These are phyloP conservation scores for Batillaria attramentaria DNA, from an alignment of 1,140 invertebrate genomes.

Conservation along the genomic window DNA sequence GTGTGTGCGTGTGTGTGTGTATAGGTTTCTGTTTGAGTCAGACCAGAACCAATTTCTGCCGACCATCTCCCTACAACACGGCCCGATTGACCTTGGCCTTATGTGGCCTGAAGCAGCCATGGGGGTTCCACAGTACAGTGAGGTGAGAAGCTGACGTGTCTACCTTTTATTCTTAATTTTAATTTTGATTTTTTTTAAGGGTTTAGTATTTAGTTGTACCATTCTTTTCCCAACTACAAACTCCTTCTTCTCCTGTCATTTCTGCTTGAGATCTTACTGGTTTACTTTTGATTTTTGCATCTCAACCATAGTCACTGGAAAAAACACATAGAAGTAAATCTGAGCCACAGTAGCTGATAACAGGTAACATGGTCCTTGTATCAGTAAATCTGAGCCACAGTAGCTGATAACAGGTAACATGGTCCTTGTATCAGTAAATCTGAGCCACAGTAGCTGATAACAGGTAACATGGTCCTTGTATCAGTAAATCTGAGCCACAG, in stretches of 20 bases:
- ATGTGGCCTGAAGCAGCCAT: conserved; percentile 67
- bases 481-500: too few species aligned
- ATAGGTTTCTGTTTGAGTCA: conserved; percentile 67
- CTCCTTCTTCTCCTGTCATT: neutral
- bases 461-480: too few species aligned
- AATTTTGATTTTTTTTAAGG: neutral
- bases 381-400: too few species aligned
- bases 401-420: too few species aligned
- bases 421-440: too few species aligned
- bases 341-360: too few species aligned
- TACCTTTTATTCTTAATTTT: neutral
- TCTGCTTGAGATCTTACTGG: neutral
- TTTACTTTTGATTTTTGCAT: conserved; percentile 19
- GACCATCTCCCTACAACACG: conserved; percentile 68
- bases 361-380: too few species aligned
- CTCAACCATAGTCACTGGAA: too few species aligned
- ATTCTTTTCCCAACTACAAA: conserved; percentile 4
- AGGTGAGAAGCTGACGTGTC: conserved; percentile 39
- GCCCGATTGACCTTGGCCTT: conserved; percentile 67
- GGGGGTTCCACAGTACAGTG: conserved; percentile 52
- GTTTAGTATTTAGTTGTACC: neutral
- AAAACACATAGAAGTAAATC: too few species aligned
- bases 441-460: too few species aligned
- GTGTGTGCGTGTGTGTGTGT: too few species aligned
- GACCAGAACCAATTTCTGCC: conserved; percentile 64